These are phyloP conservation scores for Centropus unirufus DNA, from an alignment of 2,113 vertebrate genomes.

Conservation along the genomic window DNA sequence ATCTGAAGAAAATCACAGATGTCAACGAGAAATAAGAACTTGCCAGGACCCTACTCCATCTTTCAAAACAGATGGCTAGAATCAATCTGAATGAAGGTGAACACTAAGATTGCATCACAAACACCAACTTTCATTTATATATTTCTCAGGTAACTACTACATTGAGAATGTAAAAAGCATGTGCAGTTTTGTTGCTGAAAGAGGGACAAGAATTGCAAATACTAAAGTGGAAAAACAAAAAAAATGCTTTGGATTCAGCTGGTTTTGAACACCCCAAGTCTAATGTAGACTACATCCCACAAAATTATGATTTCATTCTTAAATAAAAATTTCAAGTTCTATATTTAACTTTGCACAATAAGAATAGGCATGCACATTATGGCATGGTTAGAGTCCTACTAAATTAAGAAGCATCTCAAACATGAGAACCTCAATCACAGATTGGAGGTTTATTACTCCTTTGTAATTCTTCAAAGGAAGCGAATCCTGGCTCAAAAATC, in stretches of 20 bases:
- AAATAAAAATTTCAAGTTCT: neutral
- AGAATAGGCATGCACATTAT: neutral
- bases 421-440: neutral
- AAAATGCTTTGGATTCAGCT: neutral
- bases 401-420: neutral
- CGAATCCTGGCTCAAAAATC: neutral
- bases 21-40: neutral
- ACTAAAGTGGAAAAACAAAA: neutral
- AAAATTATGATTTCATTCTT: neutral
- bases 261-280: neutral
- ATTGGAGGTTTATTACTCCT: neutral
- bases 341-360: neutral
- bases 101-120: neutral
- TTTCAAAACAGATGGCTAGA: neutral
- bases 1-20: slow-evolving; percentile 15
- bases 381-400: too few species aligned
- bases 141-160: neutral
- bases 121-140: neutral
- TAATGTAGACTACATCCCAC: neutral
- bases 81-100: neutral
- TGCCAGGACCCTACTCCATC: neutral
- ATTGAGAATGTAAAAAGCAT: neutral
- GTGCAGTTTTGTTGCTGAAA: neutral
- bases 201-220: neutral
- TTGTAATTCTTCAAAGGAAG: neutral